phyloP scores from a whole-genome alignment of 2,797 vertebrate species.

The Anolis apletophallus region DNA sequence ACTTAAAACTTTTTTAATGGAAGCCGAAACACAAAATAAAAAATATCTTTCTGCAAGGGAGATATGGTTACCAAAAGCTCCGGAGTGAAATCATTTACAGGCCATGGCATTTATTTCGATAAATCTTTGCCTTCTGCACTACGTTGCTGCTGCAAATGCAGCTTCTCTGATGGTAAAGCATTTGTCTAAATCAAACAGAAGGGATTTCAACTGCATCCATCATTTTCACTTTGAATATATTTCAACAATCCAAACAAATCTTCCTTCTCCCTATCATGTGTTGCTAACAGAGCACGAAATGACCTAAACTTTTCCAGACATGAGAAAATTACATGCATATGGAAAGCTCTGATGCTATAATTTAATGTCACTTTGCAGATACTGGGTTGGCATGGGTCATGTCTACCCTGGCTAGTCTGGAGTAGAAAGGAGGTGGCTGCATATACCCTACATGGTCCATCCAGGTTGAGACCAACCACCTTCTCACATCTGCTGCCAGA shows the following conservation, averaged over 20 bases:
- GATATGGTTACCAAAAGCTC: conserved; percentile 21
- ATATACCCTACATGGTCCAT: too few relatives aligned
- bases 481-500: too few relatives aligned
- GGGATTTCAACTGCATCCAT: conserved; percentile 14
- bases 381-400: not conserved
- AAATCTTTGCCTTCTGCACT: not conserved
- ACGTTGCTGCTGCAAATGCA: not conserved
- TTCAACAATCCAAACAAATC: conserved; percentile 24
- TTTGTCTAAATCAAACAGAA: conserved; percentile 16
- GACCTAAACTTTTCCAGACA: not conserved
- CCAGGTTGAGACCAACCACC: too few relatives aligned
- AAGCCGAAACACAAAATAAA: conserved; percentile 17
- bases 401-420: too few relatives aligned
- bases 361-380: not conserved
- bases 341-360: not conserved
- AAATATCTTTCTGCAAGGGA: conserved; percentile 26
- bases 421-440: too few relatives aligned
- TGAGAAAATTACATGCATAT: not conserved
- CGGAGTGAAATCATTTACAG: conserved; percentile 27
- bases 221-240: conserved; percentile 23
- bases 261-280: conserved; percentile 2
- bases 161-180: conserved; percentile 13
- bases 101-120: conserved; percentile 31
- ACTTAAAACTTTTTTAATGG: conserved; percentile 25
- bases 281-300: not conserved